Percentiles rank a stretch among this genome's conserved stretches.
Conservation (phyloP, 2,797 vertebrate genomes). For the Salmo trutta region DNA sequence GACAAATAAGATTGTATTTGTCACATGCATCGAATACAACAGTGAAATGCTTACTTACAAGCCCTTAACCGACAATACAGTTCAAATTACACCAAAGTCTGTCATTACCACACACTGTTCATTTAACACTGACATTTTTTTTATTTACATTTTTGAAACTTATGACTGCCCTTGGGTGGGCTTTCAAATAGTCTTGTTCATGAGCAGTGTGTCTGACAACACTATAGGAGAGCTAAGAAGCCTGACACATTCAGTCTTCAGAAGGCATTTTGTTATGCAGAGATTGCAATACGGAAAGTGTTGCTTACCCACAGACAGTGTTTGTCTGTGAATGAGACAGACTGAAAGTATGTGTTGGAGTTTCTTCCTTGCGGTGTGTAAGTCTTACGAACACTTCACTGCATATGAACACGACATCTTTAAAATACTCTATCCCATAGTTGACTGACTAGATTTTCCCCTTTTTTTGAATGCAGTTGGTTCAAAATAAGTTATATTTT, state of each 20-base stretch:
- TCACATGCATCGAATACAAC: no score
- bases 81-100: background rate
- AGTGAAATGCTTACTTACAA: no score
- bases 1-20: no score
- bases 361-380: background rate
- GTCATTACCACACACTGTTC: background rate
- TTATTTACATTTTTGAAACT: no score
- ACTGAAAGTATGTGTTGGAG: background rate
- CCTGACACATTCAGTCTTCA: background rate
- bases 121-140: no score
- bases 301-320: background rate
- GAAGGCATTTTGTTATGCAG: background rate
- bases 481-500: constrained; percentile 14
- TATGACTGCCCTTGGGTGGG: background rate
- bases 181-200: background rate
- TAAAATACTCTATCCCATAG: background rate
- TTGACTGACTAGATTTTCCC: background rate
- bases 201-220: background rate
- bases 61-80: no score
- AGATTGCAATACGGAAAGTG: no score
- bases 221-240: background rate
- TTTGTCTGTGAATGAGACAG: background rate
- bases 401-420: background rate
- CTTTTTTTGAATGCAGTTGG: constrained; percentile 4
- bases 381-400: background rate